These are phyloP conservation scores for Melanotaenia trifasciata DNA, from an alignment of 2,797 vertebrate genomes.

Conservation along the genomic window DNA sequence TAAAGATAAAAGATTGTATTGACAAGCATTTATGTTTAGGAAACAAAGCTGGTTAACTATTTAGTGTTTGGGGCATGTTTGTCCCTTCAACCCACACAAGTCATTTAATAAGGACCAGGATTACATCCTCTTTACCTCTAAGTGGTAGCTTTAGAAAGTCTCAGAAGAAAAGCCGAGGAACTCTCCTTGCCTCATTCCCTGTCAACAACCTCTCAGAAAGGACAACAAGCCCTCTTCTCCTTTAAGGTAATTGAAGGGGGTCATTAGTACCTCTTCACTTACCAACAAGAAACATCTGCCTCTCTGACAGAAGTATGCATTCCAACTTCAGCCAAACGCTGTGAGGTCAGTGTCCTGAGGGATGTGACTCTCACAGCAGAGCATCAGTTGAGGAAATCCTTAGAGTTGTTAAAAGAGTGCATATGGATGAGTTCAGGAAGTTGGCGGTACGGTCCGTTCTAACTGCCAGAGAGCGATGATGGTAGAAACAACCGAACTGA, in stretches of 20 bases:
- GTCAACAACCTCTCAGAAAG: not conserved
- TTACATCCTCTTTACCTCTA: not conserved
- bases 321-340: not conserved
- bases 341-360: constrained; percentile 15
- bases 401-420: constrained; percentile 4
- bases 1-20: too few species aligned
- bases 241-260: not conserved
- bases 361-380: constrained; percentile 6
- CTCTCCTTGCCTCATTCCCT: not conserved
- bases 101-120: too few species aligned
- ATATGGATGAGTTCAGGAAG: constrained; percentile 5
- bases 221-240: not conserved
- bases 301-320: not conserved
- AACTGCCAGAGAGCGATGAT: not conserved
- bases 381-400: constrained; percentile 19
- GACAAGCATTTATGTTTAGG: too few species aligned
- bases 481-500: not conserved
- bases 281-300: constrained; percentile 11
- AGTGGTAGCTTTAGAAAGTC: not conserved
- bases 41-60: too few species aligned
- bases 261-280: not conserved
- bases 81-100: too few species aligned
- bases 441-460: not conserved
- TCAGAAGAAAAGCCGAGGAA: too few species aligned
- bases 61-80: too few species aligned